Base-by-base conservation (phyloP, 1,140 invertebrate genomes). In the Cyclina sinensis region DNA sequence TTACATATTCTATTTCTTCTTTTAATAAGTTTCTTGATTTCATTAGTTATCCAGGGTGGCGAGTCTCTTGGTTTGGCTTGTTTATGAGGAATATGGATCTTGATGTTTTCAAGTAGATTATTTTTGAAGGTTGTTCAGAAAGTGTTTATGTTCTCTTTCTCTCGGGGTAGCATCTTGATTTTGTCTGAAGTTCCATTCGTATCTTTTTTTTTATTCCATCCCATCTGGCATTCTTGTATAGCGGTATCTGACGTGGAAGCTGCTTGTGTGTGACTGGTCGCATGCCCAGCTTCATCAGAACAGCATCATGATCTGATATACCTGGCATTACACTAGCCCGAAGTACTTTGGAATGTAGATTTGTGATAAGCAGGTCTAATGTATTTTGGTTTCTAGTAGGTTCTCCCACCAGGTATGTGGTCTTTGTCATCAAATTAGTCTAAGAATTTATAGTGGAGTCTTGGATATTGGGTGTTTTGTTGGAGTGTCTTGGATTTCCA, bases 161-260 rank as follows among this genome's bases (percentile, higher is more conserved):
- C 37, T n/a, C n/a, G n/a, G n/a, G n/a, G 27, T 82, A 51, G 0
- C n/a, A 32, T 12, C 0, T 11, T 12, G 46, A 9, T 30, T 30
- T 46, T 27, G 30, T 57, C 46, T 80, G 24, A 39, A 18, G 62
- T 21, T 37, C 12, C 7, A 16, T 62, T 65, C 5, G 68, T 43
- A 9, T 88, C 43, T 27, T 35, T 30, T 39, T 73, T 43, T 51
- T n/a, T n/a, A 76, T 68, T 18, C 30, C 65, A 14, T 86, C 70
- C 78, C 65, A 90, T 46, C 78, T 48, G 27, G 85, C 89, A 24
- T 90, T 90, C 32, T 59, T 79, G 39, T 88, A 90, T 11, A 88
- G n/a, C 4, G 85, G 80, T 5, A 88, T 90, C 24, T 68, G 48
- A 9, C 79, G 27, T 37, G 46, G 84, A 11, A 37, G 46, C 65